These are phyloP conservation scores for Oscheius sp. DNA, from an alignment of 2,888 invertebrate species.

Conservation along the genomic window DNA sequence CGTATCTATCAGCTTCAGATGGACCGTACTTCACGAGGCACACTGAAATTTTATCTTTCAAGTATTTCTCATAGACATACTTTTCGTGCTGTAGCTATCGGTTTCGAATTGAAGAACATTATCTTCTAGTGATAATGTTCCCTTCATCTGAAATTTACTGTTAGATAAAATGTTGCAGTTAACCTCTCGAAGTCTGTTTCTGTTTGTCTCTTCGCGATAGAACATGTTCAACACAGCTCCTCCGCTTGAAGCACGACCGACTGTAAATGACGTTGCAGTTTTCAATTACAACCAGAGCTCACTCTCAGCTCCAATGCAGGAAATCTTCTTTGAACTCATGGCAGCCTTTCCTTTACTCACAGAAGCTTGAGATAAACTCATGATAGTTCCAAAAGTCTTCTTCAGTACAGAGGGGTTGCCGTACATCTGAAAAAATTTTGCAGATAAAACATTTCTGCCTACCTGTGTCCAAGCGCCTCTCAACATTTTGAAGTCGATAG, in stretches of 20 bases:
- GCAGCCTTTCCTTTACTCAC: conserved; percentile 44
- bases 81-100: conserved; percentile 57
- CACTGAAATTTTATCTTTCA: conserved; percentile 43
- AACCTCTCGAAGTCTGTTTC: conserved; percentile 64
- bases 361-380: conserved; percentile 55
- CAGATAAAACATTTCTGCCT: not conserved
- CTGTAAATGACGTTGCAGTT: conserved; percentile 32
- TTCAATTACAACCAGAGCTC: not conserved
- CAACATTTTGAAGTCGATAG: conserved; percentile 57
- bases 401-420: conserved; percentile 64
- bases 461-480: conserved; percentile 68
- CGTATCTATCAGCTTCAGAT: conserved; percentile 58
- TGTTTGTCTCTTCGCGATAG: conserved; percentile 60
- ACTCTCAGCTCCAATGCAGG: conserved; percentile 66
- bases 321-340: conserved; percentile 52
- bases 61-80: conserved; percentile 37
- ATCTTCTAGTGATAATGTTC: conserved; percentile 47
- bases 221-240: conserved; percentile 60
- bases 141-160: conserved; percentile 58
- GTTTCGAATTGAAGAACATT: conserved; percentile 51
- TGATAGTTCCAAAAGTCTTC: conserved; percentile 64
- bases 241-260: conserved; percentile 38
- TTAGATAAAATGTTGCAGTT: not conserved
- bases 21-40: conserved; percentile 66
- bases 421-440: conserved; percentile 52